A percentile compares a stretch with the other conserved stretches of the same genome.
These are phyloP conservation scores for Diabrotica balteata DNA, from an alignment of 2,888 invertebrate species.

Conservation along the genomic window DNA sequence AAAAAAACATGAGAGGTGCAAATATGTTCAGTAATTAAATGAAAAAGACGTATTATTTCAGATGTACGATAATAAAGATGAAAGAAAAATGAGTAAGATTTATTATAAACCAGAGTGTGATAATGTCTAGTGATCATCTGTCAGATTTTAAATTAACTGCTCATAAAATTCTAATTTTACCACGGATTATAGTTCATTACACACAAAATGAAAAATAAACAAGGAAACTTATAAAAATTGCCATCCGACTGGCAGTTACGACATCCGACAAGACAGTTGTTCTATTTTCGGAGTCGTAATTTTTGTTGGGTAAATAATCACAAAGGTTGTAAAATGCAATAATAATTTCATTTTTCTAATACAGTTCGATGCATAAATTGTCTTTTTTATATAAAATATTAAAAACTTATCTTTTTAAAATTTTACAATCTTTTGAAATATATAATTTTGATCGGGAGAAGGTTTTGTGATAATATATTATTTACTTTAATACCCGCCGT, in stretches of 20 bases:
- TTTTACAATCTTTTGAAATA: too few species aligned
- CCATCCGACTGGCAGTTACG: constrained; percentile 44
- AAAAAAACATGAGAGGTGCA: too few species aligned
- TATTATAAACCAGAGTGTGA: constrained; percentile 17
- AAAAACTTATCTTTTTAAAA: too few species aligned
- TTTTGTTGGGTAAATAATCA: constrained; percentile 39
- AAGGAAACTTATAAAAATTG: constrained; percentile 42
- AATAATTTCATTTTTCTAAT: constrained; percentile 27
- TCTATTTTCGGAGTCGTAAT: constrained; percentile 44
- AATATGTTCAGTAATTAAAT: too few species aligned
- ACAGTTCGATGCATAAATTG: neutral
- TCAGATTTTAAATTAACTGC: constrained; percentile 42
- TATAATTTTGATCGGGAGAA: too few species aligned
- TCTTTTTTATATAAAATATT: too few species aligned
- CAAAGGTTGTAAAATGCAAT: constrained; percentile 23
- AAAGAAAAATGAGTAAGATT: constrained; percentile 10
- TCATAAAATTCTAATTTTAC: constrained; percentile 45
- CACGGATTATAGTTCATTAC: constrained; percentile 41
- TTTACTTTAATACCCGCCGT: too few species aligned
- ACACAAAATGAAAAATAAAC: constrained; percentile 45
- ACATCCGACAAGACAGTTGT: constrained; percentile 40
- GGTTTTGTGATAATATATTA: too few species aligned
- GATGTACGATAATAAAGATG: constrained; percentile 1
- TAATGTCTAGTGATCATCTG: constrained; percentile 26
- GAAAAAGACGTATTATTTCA: too few species aligned